phyloP scores from a whole-genome alignment of 2,113 vertebrate genomes.

The Seriola dumerili region DNA sequence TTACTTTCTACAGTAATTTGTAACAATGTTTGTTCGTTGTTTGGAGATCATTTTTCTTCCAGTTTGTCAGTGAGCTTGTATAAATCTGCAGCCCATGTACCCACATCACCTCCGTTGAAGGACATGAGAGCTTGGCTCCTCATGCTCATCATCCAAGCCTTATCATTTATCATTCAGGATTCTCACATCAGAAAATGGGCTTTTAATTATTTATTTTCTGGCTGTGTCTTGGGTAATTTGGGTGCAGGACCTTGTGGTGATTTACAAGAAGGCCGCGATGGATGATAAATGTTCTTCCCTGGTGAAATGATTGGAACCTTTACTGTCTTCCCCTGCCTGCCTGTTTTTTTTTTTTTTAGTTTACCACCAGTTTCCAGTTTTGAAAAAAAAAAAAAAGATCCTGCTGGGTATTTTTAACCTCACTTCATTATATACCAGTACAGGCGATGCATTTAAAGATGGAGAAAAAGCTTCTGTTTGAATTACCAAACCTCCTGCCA shows the following conservation, averaged over 20 bases:
- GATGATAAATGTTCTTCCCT: conserved; percentile 49
- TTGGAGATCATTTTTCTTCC: background rate
- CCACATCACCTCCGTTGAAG: conserved; percentile 21
- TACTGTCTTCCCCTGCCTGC: background rate
- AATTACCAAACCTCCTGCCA: background rate
- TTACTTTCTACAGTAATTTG: background rate
- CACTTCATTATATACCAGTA: background rate
- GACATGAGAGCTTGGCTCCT: conserved; percentile 26
- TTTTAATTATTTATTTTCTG: conserved; percentile 71
- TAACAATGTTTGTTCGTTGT: background rate
- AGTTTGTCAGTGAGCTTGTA: background rate
- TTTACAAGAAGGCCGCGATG: conserved; percentile 50
- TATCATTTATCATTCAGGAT: conserved; percentile 58
- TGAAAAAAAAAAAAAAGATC: background rate
- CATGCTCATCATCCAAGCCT: background rate
- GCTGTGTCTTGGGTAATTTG: conserved; percentile 57
- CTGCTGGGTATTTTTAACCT: background rate
- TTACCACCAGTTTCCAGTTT: background rate
- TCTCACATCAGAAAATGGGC: conserved; percentile 34
- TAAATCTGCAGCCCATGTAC: background rate
- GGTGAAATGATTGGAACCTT: conserved; percentile 44
- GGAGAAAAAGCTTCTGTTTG: background rate
- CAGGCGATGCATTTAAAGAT: background rate
- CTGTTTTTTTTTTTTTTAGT: conserved; percentile 23
- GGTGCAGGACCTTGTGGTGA: conserved; percentile 55